Evolutionary conservation across 2,797 vertebrate genomes (phyloP).

Genomic region (Labroides dimidiatus): DNA sequence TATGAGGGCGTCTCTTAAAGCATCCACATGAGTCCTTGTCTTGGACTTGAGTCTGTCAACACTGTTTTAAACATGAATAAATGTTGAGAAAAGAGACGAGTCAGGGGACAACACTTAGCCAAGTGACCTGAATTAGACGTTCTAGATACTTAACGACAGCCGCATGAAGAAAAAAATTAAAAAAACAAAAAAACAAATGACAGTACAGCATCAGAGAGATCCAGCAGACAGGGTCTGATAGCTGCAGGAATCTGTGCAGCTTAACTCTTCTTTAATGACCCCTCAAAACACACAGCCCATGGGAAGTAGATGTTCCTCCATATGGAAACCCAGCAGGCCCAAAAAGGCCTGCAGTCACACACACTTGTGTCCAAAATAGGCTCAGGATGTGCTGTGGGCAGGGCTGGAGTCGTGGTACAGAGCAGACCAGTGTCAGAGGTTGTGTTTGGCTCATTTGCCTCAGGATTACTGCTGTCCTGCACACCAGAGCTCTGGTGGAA

Average conservation of each 20-base stretch:
- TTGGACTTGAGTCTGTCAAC: too few species aligned
- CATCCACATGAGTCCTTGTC: too few species aligned
- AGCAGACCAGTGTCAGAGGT: slow-evolving; percentile 55
- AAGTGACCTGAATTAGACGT: too few species aligned
- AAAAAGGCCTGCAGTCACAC: slow-evolving; percentile 18
- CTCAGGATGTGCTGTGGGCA: slow-evolving; percentile 19
- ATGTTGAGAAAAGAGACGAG: too few species aligned
- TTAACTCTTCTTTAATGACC: neutral
- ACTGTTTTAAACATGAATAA: too few species aligned
- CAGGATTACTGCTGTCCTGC: slow-evolving; percentile 26
- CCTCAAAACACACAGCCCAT: slow-evolving; percentile 24
- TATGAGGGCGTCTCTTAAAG: too few species aligned
- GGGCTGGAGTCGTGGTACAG: slow-evolving; percentile 19
- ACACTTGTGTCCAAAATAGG: slow-evolving; percentile 38
- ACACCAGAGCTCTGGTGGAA: slow-evolving; percentile 28
- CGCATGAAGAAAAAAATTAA: neutral
- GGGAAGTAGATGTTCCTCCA: slow-evolving; percentile 34
- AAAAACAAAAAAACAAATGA: too few species aligned
- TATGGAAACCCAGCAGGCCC: slow-evolving; percentile 23
- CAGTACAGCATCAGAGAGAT: too few species aligned
- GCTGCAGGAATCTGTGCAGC: slow-evolving; percentile 9
- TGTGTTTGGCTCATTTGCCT: slow-evolving; percentile 58
- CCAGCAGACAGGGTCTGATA: neutral
- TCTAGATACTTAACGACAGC: too few species aligned
- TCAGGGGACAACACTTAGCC: too few species aligned